Evolutionary conservation across 2,888 invertebrate species (phyloP), one percentile per base, ranked within the genome.

Genomic region (Eupithecia tripunctaria): DNA sequence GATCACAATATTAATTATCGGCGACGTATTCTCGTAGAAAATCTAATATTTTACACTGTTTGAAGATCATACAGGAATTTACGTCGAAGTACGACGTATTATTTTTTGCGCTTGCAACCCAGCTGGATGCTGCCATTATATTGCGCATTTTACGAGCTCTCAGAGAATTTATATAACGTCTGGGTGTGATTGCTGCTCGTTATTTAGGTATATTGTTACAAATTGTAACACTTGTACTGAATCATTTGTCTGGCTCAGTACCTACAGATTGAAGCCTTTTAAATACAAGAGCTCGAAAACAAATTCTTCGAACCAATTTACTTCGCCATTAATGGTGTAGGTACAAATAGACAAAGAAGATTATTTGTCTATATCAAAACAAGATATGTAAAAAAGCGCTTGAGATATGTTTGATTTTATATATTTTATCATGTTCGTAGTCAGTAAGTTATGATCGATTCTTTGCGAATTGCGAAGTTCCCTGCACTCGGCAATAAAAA

Each of bases 121-220:
- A 66, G 65, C 43, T 72, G 69, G 69, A 25, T 43, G 63, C 25
- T 69, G 21, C 47, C 66, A 59, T 32, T 43, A 64, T 47, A 41
- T 65, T 65, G 41, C 32, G 56, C 64, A 66, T 56, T 74, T 74
- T 74, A 71, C 68, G 70, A 74, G 21, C 67, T 63, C 63, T 66
- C 38, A 27, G 25, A 43, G 71, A 68, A 43, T 65, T 70, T 36
- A 64, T 64, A 71, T 67, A 70, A 67, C 38, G 68, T 60, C 65
- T 66, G 70, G 56, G 43, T 64, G 64, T 74, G 64, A 74, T 74
- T 74, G 65, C 47, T 29, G 25, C 51, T 38, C 59, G 70, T 74
- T 74, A 71, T 68, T 67, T 67, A 64, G 59, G 64, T 67, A 69
- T 73, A 68, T 71, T 51, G 63, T 51, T 67, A 63, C 62, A 56